Conservation (phyloP, 2,888 invertebrate genomes). For the Prenolepis imparis region DNA sequence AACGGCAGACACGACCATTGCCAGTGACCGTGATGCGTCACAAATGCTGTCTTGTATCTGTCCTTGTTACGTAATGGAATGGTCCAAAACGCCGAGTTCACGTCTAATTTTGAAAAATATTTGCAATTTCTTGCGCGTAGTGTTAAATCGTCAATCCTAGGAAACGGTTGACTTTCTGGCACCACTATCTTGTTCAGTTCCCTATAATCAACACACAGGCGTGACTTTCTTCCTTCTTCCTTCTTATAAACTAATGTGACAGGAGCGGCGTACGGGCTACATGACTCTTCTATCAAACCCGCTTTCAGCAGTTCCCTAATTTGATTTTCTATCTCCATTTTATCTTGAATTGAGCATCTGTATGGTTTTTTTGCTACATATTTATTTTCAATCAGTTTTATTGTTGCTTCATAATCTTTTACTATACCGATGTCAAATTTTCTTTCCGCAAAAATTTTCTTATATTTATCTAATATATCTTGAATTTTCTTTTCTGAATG, state of each 20-base stretch:
- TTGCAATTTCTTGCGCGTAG: conserved; percentile 17
- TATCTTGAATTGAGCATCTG: background rate
- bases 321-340: conserved; percentile 19
- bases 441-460: background rate
- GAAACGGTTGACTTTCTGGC: background rate
- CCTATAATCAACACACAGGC: background rate
- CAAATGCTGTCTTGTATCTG: conserved; percentile 33
- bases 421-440: background rate
- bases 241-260: conserved; percentile 11
- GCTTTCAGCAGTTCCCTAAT: background rate
- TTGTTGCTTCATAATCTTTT: background rate
- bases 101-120: conserved; percentile 27
- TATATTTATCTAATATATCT: background rate
- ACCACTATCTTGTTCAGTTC: conserved; percentile 2
- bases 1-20: conserved; percentile 4
- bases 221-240: conserved; percentile 15
- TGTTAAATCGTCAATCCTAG: background rate
- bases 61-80: conserved; percentile 22
- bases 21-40: conserved; percentile 18
- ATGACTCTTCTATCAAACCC: conserved; percentile 10
- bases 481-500: background rate
- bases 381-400: background rate
- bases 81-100: conserved; percentile 36
- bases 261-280: conserved; percentile 10
- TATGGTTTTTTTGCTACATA: background rate